Conservation (phyloP, 2,797 vertebrate species). For the Discoglossus pictus region DNA sequence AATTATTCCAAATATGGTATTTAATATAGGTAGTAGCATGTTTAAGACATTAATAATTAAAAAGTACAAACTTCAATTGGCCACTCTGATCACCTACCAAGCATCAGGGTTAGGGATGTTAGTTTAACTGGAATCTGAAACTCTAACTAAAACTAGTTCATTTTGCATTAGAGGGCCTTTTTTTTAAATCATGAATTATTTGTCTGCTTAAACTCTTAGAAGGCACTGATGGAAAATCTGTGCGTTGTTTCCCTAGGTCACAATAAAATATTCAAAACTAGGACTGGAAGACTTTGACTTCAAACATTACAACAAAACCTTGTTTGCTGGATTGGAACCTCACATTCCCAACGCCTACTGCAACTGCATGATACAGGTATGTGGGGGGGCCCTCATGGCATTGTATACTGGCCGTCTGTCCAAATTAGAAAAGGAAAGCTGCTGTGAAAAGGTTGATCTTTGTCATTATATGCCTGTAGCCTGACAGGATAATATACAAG, state of each 20-base stretch:
- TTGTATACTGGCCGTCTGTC: constrained; percentile 20
- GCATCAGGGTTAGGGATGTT: too few relatives aligned
- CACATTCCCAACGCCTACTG: constrained; percentile 99
- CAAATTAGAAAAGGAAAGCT: background rate
- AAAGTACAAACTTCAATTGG: too few relatives aligned
- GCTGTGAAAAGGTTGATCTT: background rate
- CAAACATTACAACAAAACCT: constrained; percentile 97
- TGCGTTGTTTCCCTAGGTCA: constrained; percentile 80
- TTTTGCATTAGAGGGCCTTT: too few relatives aligned
- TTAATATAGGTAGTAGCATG: too few relatives aligned
- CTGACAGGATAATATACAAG: constrained; percentile 23
- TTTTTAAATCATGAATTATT: too few relatives aligned
- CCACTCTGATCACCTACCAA: too few relatives aligned
- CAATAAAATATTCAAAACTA: constrained; percentile 97
- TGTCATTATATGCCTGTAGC: background rate
- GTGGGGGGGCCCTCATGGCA: constrained; percentile 6
- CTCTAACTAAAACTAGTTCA: too few relatives aligned
- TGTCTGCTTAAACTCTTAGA: background rate
- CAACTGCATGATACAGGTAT: constrained; percentile 98
- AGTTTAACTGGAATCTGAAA: too few relatives aligned
- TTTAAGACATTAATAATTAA: too few relatives aligned
- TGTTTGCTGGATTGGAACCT: constrained; percentile 95
- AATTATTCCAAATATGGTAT: too few relatives aligned
- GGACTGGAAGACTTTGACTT: constrained; percentile 98
- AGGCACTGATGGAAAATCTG: background rate